Evolutionary conservation across 2,888 invertebrate genomes (phyloP).

Genomic region (Amphipyra tragopoginis): DNA sequence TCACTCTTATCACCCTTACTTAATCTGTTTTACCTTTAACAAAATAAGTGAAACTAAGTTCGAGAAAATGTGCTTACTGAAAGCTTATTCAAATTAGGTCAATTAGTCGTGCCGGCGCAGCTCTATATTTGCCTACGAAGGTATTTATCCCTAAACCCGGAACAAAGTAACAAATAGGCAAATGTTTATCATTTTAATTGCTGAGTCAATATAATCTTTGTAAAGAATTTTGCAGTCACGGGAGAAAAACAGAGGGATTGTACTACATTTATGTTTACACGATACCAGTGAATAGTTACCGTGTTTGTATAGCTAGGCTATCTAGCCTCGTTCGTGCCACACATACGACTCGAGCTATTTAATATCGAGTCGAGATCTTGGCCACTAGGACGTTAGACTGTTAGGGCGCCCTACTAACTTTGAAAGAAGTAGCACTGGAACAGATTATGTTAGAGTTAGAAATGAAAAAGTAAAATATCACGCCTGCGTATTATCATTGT

Average conservation of each 20-base stretch:
- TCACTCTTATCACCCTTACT: constrained; percentile 48
- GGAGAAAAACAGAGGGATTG: constrained; percentile 7
- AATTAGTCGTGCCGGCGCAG: constrained; percentile 65
- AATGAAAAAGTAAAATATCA: neutral
- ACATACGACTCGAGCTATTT: constrained; percentile 41
- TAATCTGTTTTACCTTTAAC: constrained; percentile 53
- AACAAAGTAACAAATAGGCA: constrained; percentile 59
- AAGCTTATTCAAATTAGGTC: constrained; percentile 74
- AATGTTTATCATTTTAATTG: constrained; percentile 63
- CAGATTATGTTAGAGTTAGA: neutral
- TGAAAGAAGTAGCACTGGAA: constrained; percentile 17
- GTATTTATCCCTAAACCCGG: constrained; percentile 53
- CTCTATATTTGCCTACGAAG: constrained; percentile 56
- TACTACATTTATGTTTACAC: constrained; percentile 23
- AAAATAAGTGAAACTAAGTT: constrained; percentile 66
- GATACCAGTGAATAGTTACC: constrained; percentile 38
- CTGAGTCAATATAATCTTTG: constrained; percentile 56
- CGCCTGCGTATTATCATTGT: no score
- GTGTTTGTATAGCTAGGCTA: constrained; percentile 40
- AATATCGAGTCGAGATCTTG: constrained; percentile 49
- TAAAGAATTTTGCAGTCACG: constrained; percentile 55
- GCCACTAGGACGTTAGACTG: constrained; percentile 40
- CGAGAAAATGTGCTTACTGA: constrained; percentile 61
- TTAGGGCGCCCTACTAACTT: constrained; percentile 19
- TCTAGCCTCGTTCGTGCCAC: constrained; percentile 28